Base-by-base conservation (phyloP, 2,888 invertebrate species). In the Lysandra bellargus region DNA sequence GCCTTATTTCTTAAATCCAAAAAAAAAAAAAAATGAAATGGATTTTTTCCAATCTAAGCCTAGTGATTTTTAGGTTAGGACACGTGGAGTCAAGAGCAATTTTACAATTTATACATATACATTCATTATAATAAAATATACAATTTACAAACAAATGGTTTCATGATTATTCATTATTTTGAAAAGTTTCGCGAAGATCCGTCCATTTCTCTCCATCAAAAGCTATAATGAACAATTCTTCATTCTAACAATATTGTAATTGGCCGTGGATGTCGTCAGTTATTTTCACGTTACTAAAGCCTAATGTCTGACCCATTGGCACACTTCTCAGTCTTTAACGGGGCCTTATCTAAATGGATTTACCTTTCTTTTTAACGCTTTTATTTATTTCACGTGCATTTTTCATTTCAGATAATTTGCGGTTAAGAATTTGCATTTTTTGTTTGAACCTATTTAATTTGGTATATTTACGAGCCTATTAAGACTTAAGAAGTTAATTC, bases 271-370 rank as follows among this genome's bases (percentile, higher is more conserved):
- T 69, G 33, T 69, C 64, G 33, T 69, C 64, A 14, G 69, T 69
- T 76, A 76, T 53, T 57, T 57, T 76, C 53, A 53, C 30, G 53
- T 57, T 30, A 49, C n/a, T 14, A 37, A 53, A 23, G 33, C 76
- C 53, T 49, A 53, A 76, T 57, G 76, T 76, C 53, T 57, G 76
- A 76, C 76, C 76, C 53, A 76, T 17, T 76, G 76, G 76, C 76
- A 53, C 53, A 76, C 53, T 76, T 76, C 23, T 49, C 23, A 76
- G 76, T 53, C 30, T 76, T n/a, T 57, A 49, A 57, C 53, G 76
- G 33, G 33, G 53, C 33, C 76, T 76, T 76, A 53, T 76, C 76
- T 53, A 53, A 57, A 33, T 17, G 76, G 53, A 57, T 76, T 76
- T 57, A 30, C 76, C 53, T 57, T 76, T 76, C 76, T 57, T 76